Base-by-base conservation (phyloP, 2,888 invertebrate species). In the Rapana venosa region DNA sequence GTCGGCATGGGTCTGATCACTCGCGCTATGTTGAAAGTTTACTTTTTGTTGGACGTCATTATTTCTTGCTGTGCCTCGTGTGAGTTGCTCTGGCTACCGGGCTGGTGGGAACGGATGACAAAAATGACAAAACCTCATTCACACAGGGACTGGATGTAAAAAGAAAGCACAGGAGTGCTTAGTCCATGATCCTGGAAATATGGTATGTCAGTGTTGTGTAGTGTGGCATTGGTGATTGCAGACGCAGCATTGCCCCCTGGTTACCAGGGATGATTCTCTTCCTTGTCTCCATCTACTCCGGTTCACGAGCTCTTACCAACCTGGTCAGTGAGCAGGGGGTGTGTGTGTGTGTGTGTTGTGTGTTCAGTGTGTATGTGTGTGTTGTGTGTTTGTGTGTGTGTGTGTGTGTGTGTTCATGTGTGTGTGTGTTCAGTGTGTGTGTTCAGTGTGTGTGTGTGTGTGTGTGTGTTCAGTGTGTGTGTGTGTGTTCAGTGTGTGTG, bases 231-330 rank as follows among this genome's bases (percentile, higher is more conserved):
- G 26, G 4, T 77, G 66, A 15, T 91, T 92, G 81, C 91, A 93
- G 93, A 91, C 88, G 77, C 77, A 93, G 93, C 15, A 88, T 93
- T 87, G 93, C 93, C 4, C 89, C 92, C 61, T 95, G 94, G 94
- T 90, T 95, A 26, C 94, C 95, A 26, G 94, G 94, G 8, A 94
- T 94, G 94, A 92, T 94, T 87, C 91, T 93, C 47, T 95, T 94
- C 92, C 95, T 94, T 0, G 87, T 92, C 13, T 94, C 94, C 32
- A 94, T 95, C 61, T 95, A 95, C 89, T 93, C 95, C 6, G 94
- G 94, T 17, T 95, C 95, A 17, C 94, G 93, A 88, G 95, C 94
- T 26, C 90, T 95, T 11, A 93, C 95, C 66, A 93, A 90, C 87
- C 87, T 95, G 92, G 94, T 94, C 91, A 90, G 93, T 87, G 20